These are phyloP conservation scores for Tauraco hartlaubi DNA, from an alignment of 2,797 vertebrate species.

Conservation along the genomic window DNA sequence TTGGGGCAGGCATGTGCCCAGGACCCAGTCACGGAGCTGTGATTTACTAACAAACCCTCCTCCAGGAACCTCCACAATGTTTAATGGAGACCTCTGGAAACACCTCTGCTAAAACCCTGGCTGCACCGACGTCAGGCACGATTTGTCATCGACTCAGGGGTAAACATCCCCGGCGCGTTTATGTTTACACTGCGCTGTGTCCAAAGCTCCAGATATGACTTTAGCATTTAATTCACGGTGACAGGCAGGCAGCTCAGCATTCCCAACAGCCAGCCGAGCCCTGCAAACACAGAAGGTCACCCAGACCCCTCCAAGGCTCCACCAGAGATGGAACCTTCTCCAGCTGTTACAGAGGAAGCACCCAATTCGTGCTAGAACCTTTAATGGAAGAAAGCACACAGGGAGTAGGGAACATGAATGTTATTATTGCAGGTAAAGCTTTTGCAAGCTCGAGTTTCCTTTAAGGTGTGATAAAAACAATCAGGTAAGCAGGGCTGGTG, in stretches of 20 bases:
- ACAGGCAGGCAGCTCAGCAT: background rate
- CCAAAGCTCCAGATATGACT: background rate
- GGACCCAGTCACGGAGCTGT: background rate
- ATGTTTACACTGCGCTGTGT: background rate
- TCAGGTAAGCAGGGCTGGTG: background rate
- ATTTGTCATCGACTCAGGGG: background rate
- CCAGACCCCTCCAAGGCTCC: background rate
- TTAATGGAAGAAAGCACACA: background rate
- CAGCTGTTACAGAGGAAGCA: background rate
- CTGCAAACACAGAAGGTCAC: too few species aligned
- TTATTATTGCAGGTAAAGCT: background rate
- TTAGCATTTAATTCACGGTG: background rate
- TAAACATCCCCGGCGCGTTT: accelerated
- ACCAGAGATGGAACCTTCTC: background rate
- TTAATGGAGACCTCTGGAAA: background rate
- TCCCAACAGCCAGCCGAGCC: background rate
- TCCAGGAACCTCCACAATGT: background rate
- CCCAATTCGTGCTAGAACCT: accelerated
- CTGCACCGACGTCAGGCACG: background rate
- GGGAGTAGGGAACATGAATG: accelerated
- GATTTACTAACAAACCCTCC: background rate
- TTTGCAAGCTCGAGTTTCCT: background rate
- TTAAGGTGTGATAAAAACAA: background rate
- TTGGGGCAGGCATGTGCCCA: accelerated
- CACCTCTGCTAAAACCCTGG: background rate